Conservation (phyloP, 2,113 vertebrate species). For the Bufo bufo region DNA sequence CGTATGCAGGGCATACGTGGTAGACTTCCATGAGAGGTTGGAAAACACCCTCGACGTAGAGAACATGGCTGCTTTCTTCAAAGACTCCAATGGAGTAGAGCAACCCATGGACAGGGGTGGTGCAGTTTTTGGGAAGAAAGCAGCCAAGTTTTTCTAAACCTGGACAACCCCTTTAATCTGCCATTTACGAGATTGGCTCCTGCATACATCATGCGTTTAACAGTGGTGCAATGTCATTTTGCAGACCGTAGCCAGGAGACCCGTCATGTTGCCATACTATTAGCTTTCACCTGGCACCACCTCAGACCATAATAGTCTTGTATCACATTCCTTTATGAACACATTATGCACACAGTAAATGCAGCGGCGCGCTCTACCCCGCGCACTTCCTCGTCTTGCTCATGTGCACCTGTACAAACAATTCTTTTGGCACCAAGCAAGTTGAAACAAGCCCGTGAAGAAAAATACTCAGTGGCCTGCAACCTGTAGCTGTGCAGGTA, state of each 20-base stretch:
- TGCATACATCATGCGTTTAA: too few species aligned
- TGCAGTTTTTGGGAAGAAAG: too few species aligned
- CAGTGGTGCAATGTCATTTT: background rate
- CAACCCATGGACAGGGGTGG: too few species aligned
- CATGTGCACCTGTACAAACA: conserved; percentile 4
- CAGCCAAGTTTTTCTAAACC: too few species aligned
- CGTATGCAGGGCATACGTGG: too few species aligned
- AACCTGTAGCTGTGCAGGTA: background rate
- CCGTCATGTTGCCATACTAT: background rate
- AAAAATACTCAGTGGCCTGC: background rate
- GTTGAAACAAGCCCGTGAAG: background rate
- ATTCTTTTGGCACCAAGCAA: background rate
- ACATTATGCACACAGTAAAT: background rate
- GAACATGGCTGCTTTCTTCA: too few species aligned
- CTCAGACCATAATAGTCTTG: background rate
- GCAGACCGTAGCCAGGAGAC: background rate
- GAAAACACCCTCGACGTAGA: too few species aligned
- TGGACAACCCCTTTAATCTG: too few species aligned
- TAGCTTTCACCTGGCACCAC: background rate
- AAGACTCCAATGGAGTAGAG: too few species aligned
- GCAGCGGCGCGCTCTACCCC: background rate
- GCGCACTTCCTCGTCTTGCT: background rate
- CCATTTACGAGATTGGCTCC: too few species aligned
- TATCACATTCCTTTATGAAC: background rate
- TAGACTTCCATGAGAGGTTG: too few species aligned